These are phyloP conservation scores for Chromoteleia sp. DNA, from an alignment of 2,888 invertebrate genomes.

Conservation along the genomic window DNA sequence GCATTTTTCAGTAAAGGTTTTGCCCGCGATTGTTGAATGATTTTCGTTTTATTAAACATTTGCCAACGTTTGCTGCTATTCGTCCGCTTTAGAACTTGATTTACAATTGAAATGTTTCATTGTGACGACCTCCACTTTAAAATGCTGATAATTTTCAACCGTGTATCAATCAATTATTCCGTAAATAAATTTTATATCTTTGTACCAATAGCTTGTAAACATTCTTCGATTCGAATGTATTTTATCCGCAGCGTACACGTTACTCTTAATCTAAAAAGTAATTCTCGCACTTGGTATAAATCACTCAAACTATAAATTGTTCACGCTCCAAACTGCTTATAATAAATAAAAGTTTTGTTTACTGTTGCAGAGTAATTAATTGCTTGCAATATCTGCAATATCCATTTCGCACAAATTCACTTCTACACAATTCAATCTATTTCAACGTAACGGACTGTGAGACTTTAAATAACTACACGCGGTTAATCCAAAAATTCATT, in stretches of 20 bases:
- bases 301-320: conserved; percentile 22
- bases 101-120: not conserved
- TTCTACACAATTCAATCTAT: conserved; percentile 16
- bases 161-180: too few species aligned
- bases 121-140: too few species aligned
- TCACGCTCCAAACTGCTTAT: conserved; percentile 24
- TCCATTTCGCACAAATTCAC: conserved; percentile 29
- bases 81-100: not conserved
- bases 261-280: not conserved
- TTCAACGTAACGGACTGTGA: conserved; percentile 8
- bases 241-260: too few species aligned
- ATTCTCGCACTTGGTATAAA: conserved; percentile 4
- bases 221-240: too few species aligned
- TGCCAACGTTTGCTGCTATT: not conserved
- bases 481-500: conserved; percentile 31
- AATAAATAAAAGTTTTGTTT: conserved; percentile 38
- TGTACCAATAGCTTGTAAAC: too few species aligned
- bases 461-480: conserved; percentile 19
- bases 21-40: not conserved
- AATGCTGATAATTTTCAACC: too few species aligned
- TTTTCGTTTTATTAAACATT: conserved; percentile 5
- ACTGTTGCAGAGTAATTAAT: conserved; percentile 12
- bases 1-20: not conserved
- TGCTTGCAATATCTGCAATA: conserved; percentile 28
- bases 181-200: too few species aligned